These are phyloP conservation scores for Chloroceryle aenea DNA, from an alignment of 2,113 vertebrate species.

Conservation along the genomic window DNA sequence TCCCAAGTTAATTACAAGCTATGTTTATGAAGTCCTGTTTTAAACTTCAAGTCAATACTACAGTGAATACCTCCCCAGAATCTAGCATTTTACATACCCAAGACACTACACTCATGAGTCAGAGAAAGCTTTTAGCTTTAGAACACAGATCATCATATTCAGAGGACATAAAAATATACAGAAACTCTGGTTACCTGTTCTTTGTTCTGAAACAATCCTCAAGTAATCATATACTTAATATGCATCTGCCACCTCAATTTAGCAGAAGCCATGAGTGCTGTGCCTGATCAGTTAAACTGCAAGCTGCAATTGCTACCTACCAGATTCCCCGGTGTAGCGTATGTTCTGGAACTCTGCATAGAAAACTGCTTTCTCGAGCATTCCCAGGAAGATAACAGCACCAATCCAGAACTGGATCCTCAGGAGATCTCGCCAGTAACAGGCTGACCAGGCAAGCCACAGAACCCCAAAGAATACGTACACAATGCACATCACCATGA, in stretches of 20 bases:
- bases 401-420: conserved; percentile 97
- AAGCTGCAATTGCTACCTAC: conserved; percentile 64
- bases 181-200: neutral
- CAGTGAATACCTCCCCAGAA: neutral
- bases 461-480: conserved; percentile 92
- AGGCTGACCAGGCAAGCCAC: conserved; percentile 93
- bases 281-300: neutral
- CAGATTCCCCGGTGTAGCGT: conserved; percentile 89
- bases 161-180: neutral
- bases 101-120: neutral
- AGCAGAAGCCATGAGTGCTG: neutral
- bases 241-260: neutral
- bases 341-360: conserved; percentile 96
- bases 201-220: neutral
- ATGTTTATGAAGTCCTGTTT: neutral
- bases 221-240: neutral
- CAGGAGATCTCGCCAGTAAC: conserved; percentile 92
- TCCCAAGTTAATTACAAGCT: neutral
- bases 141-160: neutral
- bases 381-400: conserved; percentile 92
- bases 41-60: neutral
- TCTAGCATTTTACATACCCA: neutral
- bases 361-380: conserved; percentile 96
- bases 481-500: conserved; percentile 96
- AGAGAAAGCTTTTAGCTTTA: neutral